Base-by-base conservation (phyloP, 2,113 vertebrate genomes). In the Phoenicopterus ruber region DNA sequence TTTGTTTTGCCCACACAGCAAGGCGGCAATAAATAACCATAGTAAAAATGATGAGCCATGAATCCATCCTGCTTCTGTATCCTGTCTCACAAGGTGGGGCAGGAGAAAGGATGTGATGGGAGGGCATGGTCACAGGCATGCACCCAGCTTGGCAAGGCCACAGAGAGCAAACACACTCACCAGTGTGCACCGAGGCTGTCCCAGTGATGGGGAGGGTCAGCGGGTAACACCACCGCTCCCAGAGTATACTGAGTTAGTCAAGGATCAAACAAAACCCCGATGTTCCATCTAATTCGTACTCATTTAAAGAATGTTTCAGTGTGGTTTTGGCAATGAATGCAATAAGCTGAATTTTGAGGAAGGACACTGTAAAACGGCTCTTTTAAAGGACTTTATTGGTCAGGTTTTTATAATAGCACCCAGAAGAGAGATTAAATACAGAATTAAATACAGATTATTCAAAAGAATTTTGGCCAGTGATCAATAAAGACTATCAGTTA, bases 401-500 rank as follows among this genome's bases (percentile, higher is more conserved):
- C 69, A 87, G 28, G 7, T 40, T 85, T 94, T 91, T 76, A 36
- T 61, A 82, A 76, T 17, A 85, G 50, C 55, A 92, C 69, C 61
- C 83, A 84, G 47, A 96, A 91, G 34, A 95, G 22, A 31, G 61
- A 79, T 81, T 78, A 94, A 96, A 71, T 67, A 52, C 40, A 81
- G 72, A 93, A 84, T 78, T 91, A 87, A 89, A 71, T 77, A 81
- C 40, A 72, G 57, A 90, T 82, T 79, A 76, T 81, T 87, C 70
- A 86, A 57, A 91, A 49, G 29, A 79, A 44, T 2, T 69, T 87
- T 94, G 92, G 87, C 62, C 31, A 57, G 49, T 57, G 59, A 90
- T 93, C 90, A 94, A 61, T 90, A 79, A 89, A 65, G 52, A 28
- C 61, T 91, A 93, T 90, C 70, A 76, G 78, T 89, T 96, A 82